A percentile compares a stretch with the other conserved stretches of the same genome.
Conservation (phyloP, 1,140 invertebrate genomes). For the Trichogramma pretiosum region DNA sequence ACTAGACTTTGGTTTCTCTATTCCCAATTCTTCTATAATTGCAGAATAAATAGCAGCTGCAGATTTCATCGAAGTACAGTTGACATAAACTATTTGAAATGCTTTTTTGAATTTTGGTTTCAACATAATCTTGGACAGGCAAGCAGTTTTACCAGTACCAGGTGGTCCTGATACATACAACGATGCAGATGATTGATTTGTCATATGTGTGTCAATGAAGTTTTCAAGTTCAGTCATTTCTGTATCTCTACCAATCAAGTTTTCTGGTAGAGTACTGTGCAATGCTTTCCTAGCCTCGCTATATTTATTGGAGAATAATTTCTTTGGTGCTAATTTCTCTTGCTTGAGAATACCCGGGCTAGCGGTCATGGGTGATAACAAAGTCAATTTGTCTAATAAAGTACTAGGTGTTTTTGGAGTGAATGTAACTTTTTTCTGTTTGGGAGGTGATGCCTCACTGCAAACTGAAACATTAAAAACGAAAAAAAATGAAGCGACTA, state of each 20-base stretch:
- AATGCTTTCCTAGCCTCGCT: constrained; percentile 55
- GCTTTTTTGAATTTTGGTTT: constrained; percentile 48
- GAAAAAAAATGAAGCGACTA: constrained; percentile 1
- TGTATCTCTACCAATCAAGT: constrained; percentile 67
- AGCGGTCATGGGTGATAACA: constrained; percentile 12
- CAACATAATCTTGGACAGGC: constrained; percentile 64
- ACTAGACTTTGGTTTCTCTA: constrained; percentile 45
- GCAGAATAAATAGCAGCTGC: constrained; percentile 62
- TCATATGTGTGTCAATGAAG: constrained; percentile 62
- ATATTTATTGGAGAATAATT: constrained; percentile 39
- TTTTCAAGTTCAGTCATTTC: constrained; percentile 61
- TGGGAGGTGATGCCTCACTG: constrained; percentile 24
- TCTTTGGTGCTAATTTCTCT: constrained; percentile 26
- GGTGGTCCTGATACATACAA: constrained; percentile 92
- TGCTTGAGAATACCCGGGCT: not conserved
- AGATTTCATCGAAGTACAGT: constrained; percentile 73
- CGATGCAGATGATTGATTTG: constrained; percentile 62
- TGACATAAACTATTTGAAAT: constrained; percentile 65
- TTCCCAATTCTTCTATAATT: constrained; percentile 57
- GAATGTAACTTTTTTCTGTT: constrained; percentile 25
- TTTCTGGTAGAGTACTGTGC: constrained; percentile 59
- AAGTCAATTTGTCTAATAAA: constrained; percentile 24
- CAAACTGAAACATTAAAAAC: constrained; percentile 15
- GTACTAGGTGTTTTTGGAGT: constrained; percentile 28
- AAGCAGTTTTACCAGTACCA: constrained; percentile 93